Conservation (phyloP, 2,797 vertebrate species). For the Danio tinwini region DNA sequence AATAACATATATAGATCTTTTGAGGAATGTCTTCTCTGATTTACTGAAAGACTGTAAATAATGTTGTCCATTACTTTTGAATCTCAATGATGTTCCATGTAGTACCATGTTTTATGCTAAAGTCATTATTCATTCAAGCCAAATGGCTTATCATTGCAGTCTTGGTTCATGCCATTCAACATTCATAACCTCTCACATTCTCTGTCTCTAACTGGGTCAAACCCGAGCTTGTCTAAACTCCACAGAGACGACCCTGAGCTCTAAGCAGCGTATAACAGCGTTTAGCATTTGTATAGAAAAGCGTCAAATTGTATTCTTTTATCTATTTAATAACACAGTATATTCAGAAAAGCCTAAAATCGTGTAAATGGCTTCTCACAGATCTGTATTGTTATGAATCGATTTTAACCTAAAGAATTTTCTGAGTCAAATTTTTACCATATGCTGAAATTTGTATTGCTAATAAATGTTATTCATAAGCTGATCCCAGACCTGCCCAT, state of each 20-base stretch:
- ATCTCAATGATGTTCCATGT: constrained; percentile 9
- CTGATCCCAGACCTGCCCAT: constrained; percentile 12
- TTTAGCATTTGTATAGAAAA: constrained; percentile 19
- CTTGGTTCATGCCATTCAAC: constrained; percentile 27
- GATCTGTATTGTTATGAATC: constrained; percentile 25
- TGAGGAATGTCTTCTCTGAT: constrained; percentile 4
- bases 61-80: constrained; percentile 18
- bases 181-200: constrained; percentile 28
- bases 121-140: background rate
- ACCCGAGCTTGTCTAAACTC: constrained; percentile 17
- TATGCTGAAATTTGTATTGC: constrained; percentile 18
- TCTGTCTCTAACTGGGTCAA: constrained; percentile 30
- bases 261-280: background rate
- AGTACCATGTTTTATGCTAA: constrained; percentile 15
- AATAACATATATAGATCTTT: background rate
- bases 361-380: background rate
- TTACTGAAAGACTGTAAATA: constrained; percentile 39
- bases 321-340: constrained; percentile 13
- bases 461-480: background rate
- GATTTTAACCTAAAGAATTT: constrained; percentile 3
- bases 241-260: constrained; percentile 8
- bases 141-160: background rate
- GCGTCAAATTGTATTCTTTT: background rate
- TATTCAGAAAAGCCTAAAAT: constrained; percentile 3
- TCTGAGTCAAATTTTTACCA: background rate